Evolutionary conservation across 1,140 invertebrate genomes (phyloP).

Genomic region (Riptortus pedestris): DNA sequence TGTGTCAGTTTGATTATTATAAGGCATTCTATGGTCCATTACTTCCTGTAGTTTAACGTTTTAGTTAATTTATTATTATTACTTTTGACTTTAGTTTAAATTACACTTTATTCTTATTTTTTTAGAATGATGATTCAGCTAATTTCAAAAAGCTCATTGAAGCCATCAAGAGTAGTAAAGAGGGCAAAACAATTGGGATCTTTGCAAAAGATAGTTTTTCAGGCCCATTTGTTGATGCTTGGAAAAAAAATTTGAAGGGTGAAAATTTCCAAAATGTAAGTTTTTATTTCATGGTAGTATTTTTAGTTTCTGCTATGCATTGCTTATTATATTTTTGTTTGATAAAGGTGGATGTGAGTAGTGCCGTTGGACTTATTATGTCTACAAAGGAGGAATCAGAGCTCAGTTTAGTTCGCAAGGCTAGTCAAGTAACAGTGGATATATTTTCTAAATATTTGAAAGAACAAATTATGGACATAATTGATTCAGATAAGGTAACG

Average conservation of each 20-base stretch:
- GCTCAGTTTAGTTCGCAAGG: slow-evolving; percentile 85
- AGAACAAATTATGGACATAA: slow-evolving; percentile 97
- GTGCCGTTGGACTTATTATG: slow-evolving; percentile 75
- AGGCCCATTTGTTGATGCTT: slow-evolving; percentile 84
- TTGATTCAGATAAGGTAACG: slow-evolving; percentile 85
- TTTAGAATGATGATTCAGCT: slow-evolving; percentile 89
- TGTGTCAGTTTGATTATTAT: too few relatives aligned
- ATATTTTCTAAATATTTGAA: slow-evolving; percentile 93
- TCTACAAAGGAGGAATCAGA: slow-evolving; percentile 92
- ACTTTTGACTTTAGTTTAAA: too few relatives aligned
- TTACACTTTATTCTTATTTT: slow-evolving; percentile 1
- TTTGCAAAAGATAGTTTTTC: slow-evolving; percentile 91
- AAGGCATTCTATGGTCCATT: too few relatives aligned
- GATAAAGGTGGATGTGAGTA: slow-evolving; percentile 70
- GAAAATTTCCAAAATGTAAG: slow-evolving; percentile 67
- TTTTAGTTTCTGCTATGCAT: background rate
- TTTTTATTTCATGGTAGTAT: slow-evolving; percentile 19
- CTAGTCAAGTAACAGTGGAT: slow-evolving; percentile 84
- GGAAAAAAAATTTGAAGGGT: slow-evolving; percentile 65
- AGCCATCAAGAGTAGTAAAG: slow-evolving; percentile 77
- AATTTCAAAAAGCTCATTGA: slow-evolving; percentile 84
- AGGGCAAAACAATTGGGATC: slow-evolving; percentile 82
- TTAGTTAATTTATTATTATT: too few relatives aligned
- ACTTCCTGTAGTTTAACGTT: too few relatives aligned
- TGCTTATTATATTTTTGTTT: slow-evolving; percentile 4